These are phyloP conservation scores for Magallana angulata DNA, from an alignment of 1,140 invertebrate species.

Conservation along the genomic window DNA sequence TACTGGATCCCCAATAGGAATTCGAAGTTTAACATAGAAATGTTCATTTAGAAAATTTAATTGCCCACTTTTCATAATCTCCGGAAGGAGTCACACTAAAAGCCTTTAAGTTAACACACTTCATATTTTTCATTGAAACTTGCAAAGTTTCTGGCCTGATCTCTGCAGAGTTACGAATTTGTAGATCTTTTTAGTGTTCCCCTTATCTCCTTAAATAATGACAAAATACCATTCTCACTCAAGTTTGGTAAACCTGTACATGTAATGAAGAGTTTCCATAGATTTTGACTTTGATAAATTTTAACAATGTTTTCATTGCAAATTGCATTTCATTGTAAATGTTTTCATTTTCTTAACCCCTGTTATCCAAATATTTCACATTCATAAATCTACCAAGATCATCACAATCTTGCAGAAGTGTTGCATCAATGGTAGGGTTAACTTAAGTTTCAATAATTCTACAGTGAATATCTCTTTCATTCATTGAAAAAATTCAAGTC, in stretches of 20 bases:
- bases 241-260: constrained; percentile 20
- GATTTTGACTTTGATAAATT: constrained; percentile 3
- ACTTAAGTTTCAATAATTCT: constrained; percentile 18
- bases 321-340: not conserved
- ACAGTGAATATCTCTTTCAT: constrained; percentile 10
- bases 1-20: no score
- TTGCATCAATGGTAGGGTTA: constrained; percentile 14
- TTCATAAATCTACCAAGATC: not conserved
- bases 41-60: not conserved
- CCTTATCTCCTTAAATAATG: not conserved
- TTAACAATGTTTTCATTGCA: constrained; percentile 21
- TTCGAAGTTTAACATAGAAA: no score
- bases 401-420: constrained; percentile 10
- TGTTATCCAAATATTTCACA: not conserved
- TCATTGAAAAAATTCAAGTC: constrained; percentile 6
- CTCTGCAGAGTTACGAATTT: not conserved
- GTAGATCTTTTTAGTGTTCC: not conserved
- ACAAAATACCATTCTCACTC: not conserved
- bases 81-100: constrained; percentile 14
- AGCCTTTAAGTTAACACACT: constrained; percentile 1
- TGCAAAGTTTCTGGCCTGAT: not conserved
- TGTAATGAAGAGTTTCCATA: constrained; percentile 7
- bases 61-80: constrained; percentile 9
- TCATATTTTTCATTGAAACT: not conserved
- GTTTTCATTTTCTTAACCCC: not conserved